phyloP scores from a whole-genome alignment of 1,140 invertebrate species.

The Polyergus mexicanus region DNA sequence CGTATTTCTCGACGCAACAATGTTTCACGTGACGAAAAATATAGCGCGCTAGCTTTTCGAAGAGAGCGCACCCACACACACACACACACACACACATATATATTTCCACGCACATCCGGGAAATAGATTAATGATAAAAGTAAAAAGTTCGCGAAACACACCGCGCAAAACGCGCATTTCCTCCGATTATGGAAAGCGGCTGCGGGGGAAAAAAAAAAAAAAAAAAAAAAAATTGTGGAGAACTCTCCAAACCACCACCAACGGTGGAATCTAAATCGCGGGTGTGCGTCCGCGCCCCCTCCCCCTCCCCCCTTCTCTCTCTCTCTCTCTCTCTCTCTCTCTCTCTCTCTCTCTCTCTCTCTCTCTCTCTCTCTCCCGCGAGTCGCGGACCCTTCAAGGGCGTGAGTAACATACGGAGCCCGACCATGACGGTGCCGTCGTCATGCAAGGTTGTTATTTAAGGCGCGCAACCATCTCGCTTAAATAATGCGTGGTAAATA shows the following conservation, averaged over 20 bases:
- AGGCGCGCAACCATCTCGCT: constrained; percentile 24
- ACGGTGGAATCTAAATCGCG: constrained; percentile 61
- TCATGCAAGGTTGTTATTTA: constrained; percentile 40
- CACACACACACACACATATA: no score
- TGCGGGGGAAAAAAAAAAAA: constrained; percentile 5
- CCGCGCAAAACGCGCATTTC: constrained; percentile 22
- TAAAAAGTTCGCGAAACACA: constrained; percentile 23
- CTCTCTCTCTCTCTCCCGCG: not conserved
- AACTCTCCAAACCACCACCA: constrained; percentile 33
- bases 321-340: no score
- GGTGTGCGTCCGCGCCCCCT: not conserved
- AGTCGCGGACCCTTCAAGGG: constrained; percentile 63
- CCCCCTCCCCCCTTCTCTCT: not conserved
- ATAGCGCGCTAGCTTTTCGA: not conserved
- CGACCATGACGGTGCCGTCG: constrained; percentile 43
- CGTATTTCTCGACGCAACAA: not conserved
- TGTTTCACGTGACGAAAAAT: constrained; percentile 10
- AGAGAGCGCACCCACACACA: no score
- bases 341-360: not conserved
- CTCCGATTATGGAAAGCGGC: constrained; percentile 40
- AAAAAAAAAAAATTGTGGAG: constrained; percentile 31
- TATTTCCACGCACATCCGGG: not conserved
- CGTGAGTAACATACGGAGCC: constrained; percentile 53
- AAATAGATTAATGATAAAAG: not conserved
- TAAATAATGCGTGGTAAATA: constrained; percentile 14